A percentile compares a stretch with the other conserved stretches of the same genome.
Evolutionary conservation across 2,888 invertebrate species (phyloP).

Genomic region (Polia nebulosa): DNA sequence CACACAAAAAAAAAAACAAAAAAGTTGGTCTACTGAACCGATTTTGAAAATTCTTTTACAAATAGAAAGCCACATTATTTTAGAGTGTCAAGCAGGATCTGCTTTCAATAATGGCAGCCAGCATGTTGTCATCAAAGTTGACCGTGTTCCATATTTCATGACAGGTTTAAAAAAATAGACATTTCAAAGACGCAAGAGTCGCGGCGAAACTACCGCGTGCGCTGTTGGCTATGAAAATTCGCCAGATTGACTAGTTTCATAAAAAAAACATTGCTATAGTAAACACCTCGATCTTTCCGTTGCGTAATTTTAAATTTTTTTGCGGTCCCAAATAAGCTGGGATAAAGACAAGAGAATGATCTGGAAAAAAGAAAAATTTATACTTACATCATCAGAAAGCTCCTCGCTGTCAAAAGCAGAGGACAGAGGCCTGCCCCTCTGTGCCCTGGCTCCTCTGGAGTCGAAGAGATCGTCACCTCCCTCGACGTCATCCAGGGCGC

Average conservation of each 20-base stretch:
- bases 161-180: conserved; percentile 9
- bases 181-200: neutral
- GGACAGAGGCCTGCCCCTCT: conserved; percentile 84
- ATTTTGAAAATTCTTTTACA: too few species aligned
- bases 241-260: neutral
- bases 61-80: too few species aligned
- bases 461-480: conserved; percentile 92
- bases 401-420: conserved; percentile 88
- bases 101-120: conserved; percentile 13
- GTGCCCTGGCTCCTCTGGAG: conserved; percentile 91
- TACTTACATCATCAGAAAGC: conserved; percentile 88
- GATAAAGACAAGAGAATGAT: too few species aligned
- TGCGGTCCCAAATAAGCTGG: too few species aligned
- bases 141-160: conserved; percentile 9
- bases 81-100: neutral
- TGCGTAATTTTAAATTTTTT: neutral
- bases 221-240: conserved; percentile 5
- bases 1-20: too few species aligned
- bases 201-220: neutral
- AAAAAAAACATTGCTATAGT: neutral
- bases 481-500: conserved; percentile 81
- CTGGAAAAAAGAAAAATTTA: neutral
- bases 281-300: neutral
- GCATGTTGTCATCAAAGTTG: neutral
- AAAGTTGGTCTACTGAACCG: too few species aligned